Percentiles rank a stretch among this genome's conserved stretches.
Conservation (phyloP, 2,113 vertebrate species). For the Cnemophilus loriae region DNA sequence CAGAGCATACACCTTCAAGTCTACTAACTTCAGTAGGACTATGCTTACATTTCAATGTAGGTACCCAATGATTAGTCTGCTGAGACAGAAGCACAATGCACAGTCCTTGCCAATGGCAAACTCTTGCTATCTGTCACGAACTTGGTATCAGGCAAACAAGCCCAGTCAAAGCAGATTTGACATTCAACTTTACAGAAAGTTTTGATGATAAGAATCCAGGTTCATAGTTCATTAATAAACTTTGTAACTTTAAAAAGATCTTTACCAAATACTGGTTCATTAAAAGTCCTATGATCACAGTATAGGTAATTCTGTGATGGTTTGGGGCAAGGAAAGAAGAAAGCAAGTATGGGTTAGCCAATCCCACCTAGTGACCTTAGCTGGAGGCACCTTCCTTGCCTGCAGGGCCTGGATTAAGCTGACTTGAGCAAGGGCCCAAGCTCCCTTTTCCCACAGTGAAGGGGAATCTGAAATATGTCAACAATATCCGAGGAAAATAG, state of each 20-base stretch:
- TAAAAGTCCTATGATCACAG: background rate
- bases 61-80: background rate
- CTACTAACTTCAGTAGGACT: background rate
- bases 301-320: background rate
- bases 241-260: background rate
- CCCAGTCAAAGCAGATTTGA: background rate
- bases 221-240: background rate
- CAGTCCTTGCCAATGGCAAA: background rate
- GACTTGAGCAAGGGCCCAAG: background rate
- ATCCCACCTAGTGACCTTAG: background rate
- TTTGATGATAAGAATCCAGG: background rate
- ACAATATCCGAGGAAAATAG: background rate
- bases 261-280: background rate
- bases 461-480: slow-evolving; percentile 55
- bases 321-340: background rate
- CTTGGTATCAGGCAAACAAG: background rate
- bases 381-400: slow-evolving; percentile 5
- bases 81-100: background rate
- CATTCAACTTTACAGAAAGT: background rate
- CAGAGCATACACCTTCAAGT: background rate
- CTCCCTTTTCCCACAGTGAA: slow-evolving; percentile 46
- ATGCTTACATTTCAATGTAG: background rate
- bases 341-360: background rate
- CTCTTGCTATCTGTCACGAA: background rate
- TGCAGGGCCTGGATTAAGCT: slow-evolving; percentile 36